phyloP scores from a whole-genome alignment of 2,797 vertebrate species.

The Diplodus sargus region DNA sequence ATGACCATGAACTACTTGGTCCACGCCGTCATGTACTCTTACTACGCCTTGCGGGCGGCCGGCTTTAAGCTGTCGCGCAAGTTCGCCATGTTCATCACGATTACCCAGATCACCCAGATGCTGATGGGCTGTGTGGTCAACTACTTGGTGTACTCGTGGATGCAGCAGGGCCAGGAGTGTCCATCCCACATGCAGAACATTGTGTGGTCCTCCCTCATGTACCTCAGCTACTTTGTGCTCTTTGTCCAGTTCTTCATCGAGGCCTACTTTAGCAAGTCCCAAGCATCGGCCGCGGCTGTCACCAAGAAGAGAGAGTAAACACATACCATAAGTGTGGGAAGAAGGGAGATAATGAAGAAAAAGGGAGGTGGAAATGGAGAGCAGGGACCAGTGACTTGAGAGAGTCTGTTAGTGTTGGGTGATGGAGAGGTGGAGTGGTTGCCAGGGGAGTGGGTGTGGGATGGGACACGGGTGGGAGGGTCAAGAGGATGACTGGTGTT shows the following conservation, averaged over 20 bases:
- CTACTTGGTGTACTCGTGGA: conserved; percentile 98
- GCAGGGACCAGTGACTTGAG: conserved; percentile 67
- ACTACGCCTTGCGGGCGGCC: conserved; percentile 94
- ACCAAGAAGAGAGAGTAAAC: conserved; percentile 84
- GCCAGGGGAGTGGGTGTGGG: conserved; percentile 25
- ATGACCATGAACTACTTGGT: conserved; percentile 99
- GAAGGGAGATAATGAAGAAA: conserved; percentile 48
- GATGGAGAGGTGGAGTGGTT: conserved; percentile 20
- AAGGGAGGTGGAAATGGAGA: conserved; percentile 49
- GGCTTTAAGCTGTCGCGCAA: conserved; percentile 96
- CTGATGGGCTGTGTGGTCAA: conserved; percentile 96
- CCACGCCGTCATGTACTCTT: conserved; percentile 99
- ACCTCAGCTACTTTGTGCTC: conserved; percentile 99
- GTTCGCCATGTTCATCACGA: conserved; percentile 99
- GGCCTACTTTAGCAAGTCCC: conserved; percentile 93
- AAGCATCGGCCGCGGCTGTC: conserved; percentile 56
- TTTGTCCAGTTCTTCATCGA: conserved; percentile 99
- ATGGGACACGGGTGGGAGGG: conserved; percentile 32
- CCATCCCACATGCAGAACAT: conserved; percentile 97
- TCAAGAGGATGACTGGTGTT: conserved; percentile 53
- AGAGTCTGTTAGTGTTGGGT: conserved; percentile 35
- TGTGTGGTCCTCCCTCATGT: conserved; percentile 99
- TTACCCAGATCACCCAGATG: conserved; percentile 99
- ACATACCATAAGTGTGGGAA: conserved; percentile 71
- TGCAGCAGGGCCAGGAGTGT: conserved; percentile 96